phyloP scores from a whole-genome alignment of 2,113 vertebrate species.

The Vidua macroura region DNA sequence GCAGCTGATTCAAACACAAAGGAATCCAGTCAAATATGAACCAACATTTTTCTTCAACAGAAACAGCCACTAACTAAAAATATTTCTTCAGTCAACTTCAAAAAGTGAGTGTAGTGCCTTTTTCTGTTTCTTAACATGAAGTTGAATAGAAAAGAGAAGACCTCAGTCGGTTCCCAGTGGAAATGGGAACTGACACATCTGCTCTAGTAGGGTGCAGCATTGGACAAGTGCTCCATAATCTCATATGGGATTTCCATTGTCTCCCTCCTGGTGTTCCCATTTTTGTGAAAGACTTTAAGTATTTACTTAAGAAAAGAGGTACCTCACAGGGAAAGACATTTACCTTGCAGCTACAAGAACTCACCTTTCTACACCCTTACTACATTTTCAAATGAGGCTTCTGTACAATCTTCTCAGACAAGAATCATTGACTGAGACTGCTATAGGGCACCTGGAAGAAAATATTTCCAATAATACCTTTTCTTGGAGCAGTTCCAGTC shows the following conservation, averaged over 20 bases:
- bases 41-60: not conserved
- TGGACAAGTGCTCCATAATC: not conserved
- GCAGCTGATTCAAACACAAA: not conserved
- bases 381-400: not conserved
- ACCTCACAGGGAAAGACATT: not conserved
- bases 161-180: not conserved
- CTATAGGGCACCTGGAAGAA: not conserved
- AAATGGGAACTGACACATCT: not conserved
- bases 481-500: not conserved
- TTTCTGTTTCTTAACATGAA: not conserved
- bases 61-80: not conserved
- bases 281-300: not conserved
- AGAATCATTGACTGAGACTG: not conserved
- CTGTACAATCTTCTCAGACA: not conserved
- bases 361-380: not conserved
- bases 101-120: not conserved
- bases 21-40: slow-evolving; percentile 1
- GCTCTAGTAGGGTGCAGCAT: not conserved
- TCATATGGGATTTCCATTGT: not conserved
- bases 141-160: not conserved
- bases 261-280: not conserved
- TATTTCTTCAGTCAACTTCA: not conserved
- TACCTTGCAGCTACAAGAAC: not conserved
- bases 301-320: not conserved
- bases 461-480: not conserved